Conservation (phyloP, 2,888 invertebrate genomes). For the Cataglyphis altisquamis region DNA sequence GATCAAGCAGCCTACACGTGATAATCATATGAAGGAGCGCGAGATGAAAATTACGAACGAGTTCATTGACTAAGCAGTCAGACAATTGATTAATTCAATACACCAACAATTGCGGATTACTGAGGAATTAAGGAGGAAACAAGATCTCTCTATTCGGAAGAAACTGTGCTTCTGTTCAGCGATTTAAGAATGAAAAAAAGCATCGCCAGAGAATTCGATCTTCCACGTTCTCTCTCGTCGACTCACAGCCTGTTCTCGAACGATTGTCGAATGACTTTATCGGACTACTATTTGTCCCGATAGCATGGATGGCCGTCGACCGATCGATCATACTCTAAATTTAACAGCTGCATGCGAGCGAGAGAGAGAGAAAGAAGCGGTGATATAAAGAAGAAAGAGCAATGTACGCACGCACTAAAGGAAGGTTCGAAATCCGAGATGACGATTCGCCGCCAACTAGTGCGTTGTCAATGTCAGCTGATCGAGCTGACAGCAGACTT, state of each 20-base stretch:
- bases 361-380: conserved; percentile 33
- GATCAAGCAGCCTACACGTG: conserved; percentile 61
- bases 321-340: conserved; percentile 80
- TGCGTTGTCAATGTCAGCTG: conserved; percentile 72
- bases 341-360: conserved; percentile 65
- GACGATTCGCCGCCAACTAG: conserved; percentile 20
- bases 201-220: neutral
- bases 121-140: neutral
- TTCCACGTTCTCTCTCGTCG: neutral
- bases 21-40: conserved; percentile 66
- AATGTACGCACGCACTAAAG: conserved; percentile 47
- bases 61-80: conserved; percentile 15
- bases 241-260: conserved; percentile 37
- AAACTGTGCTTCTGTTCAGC: neutral
- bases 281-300: conserved; percentile 73
- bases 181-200: neutral
- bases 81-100: conserved; percentile 6
- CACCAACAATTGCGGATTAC: neutral
- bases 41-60: conserved; percentile 26
- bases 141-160: neutral
- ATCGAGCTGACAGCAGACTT: conserved; percentile 55
- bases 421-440: conserved; percentile 11
- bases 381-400: conserved; percentile 23
- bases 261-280: conserved; percentile 73
- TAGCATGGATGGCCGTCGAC: conserved; percentile 74